A percentile compares a stretch with the other conserved stretches of the same genome.
Conservation (phyloP, 2,113 vertebrate genomes). For the Toxotes jaculatrix region DNA sequence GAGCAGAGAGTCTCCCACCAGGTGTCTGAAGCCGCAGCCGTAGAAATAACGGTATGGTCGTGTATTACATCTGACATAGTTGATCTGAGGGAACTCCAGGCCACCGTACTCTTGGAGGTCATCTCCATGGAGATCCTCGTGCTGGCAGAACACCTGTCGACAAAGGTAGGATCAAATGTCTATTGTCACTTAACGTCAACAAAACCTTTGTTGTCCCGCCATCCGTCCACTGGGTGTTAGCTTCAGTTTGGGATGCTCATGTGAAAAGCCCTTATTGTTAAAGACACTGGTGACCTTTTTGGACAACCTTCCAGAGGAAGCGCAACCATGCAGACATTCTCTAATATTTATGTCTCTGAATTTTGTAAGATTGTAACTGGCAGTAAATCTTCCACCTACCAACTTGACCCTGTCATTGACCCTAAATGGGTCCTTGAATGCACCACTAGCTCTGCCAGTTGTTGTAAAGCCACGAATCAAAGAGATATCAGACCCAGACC, state of each 20-base stretch:
- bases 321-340: background rate
- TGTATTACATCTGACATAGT: slow-evolving; percentile 86
- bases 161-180: slow-evolving; percentile 22
- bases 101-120: slow-evolving; percentile 87
- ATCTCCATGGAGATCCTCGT: slow-evolving; percentile 88
- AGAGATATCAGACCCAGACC: too few species aligned
- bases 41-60: slow-evolving; percentile 92
- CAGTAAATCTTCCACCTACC: too few species aligned
- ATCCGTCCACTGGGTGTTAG: background rate
- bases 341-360: background rate
- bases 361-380: background rate
- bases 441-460: too few species aligned
- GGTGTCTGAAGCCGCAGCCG: slow-evolving; percentile 90
- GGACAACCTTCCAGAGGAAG: background rate
- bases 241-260: background rate
- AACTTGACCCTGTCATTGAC: too few species aligned
- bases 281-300: background rate
- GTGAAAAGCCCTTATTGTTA: background rate
- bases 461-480: too few species aligned
- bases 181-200: background rate
- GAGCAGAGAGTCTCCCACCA: slow-evolving; percentile 92
- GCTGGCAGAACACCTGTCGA: slow-evolving; percentile 90
- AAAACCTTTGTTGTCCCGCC: background rate
- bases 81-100: slow-evolving; percentile 94
- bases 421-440: too few species aligned